phyloP scores from a whole-genome alignment of 2,888 invertebrate species.

The Autographa gamma region DNA sequence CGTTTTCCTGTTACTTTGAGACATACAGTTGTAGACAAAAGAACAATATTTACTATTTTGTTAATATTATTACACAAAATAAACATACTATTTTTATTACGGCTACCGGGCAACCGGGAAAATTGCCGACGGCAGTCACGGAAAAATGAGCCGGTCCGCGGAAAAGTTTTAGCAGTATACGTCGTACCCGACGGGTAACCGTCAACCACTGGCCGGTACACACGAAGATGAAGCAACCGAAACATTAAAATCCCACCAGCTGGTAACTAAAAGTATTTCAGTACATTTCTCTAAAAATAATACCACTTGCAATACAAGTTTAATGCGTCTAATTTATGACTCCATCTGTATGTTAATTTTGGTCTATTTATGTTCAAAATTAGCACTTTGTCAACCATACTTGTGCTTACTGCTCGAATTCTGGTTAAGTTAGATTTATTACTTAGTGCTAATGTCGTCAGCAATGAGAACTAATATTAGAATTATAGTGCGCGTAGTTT shows the following conservation, averaged over 20 bases:
- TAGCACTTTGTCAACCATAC: constrained; percentile 51
- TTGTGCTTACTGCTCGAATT: constrained; percentile 47
- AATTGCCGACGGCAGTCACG: too few species aligned
- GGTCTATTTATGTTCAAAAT: constrained; percentile 59
- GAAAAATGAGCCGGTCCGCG: too few species aligned
- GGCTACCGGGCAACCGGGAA: too few species aligned
- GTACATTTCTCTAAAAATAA: constrained; percentile 9
- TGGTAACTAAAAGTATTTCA: constrained; percentile 1
- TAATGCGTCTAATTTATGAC: constrained; percentile 30
- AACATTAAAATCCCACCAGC: neutral
- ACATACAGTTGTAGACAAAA: too few species aligned
- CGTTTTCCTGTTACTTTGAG: too few species aligned
- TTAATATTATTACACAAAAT: too few species aligned
- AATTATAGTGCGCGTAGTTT: neutral
- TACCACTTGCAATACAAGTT: constrained; percentile 14
- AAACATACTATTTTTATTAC: too few species aligned
- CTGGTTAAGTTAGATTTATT: constrained; percentile 55
- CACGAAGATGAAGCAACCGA: neutral
- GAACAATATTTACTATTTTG: too few species aligned
- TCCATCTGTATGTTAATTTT: constrained; percentile 57
- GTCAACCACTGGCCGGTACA: too few species aligned
- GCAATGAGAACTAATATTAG: constrained; percentile 20
- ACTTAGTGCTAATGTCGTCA: constrained; percentile 28
- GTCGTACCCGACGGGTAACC: too few species aligned
- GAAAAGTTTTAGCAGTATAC: too few species aligned